Conservation (phyloP, 1,140 invertebrate genomes). For the Paralvinella palmiformis region DNA sequence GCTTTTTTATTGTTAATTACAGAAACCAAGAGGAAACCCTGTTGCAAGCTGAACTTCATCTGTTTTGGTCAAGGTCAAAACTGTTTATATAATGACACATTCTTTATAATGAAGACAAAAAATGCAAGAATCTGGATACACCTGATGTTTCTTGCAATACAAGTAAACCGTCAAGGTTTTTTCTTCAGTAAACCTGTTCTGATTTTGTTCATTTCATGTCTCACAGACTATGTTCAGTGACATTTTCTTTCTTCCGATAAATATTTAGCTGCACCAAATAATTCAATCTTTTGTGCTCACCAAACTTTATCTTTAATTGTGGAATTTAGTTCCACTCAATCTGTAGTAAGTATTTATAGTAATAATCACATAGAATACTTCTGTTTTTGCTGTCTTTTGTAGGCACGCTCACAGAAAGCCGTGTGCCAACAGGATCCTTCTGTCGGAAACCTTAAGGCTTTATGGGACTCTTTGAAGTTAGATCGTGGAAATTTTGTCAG, state of each 20-base stretch:
- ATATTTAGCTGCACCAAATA: no score
- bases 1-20: background rate
- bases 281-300: no score
- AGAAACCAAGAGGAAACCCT: background rate
- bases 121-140: slow-evolving; percentile 87
- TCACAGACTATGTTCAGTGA: no score
- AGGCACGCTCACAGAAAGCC: slow-evolving; percentile 52
- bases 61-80: slow-evolving; percentile 79
- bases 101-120: slow-evolving; percentile 80
- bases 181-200: no score
- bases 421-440: slow-evolving; percentile 75
- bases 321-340: no score
- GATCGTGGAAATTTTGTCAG: slow-evolving; percentile 78
- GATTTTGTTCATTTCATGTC: no score
- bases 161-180: no score
- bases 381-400: slow-evolving; percentile 23
- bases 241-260: no score
- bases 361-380: slow-evolving; percentile 4
- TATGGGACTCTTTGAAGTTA: slow-evolving; percentile 86
- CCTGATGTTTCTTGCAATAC: slow-evolving; percentile 87
- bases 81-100: slow-evolving; percentile 79
- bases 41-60: slow-evolving; percentile 72
- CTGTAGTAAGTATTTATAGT: no score
- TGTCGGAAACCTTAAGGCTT: slow-evolving; percentile 70
- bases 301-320: no score